A percentile compares a stretch with the other conserved stretches of the same genome.
phyloP scores from a whole-genome alignment of 2,888 invertebrate species.

The Anoplius nigerrimus region DNA sequence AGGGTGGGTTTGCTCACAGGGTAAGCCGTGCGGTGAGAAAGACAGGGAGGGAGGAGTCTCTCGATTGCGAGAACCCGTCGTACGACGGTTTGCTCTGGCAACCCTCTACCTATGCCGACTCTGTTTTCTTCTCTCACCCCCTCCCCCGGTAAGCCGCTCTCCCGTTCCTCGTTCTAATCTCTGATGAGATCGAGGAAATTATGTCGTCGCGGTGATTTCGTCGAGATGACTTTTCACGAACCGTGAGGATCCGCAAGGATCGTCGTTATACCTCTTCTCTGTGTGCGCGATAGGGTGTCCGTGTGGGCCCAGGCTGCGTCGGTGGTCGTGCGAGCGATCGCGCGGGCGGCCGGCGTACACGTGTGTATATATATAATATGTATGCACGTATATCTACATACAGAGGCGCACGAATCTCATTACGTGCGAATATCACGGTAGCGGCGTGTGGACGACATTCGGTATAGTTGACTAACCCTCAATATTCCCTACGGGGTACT shows the following conservation, averaged over 20 bases:
- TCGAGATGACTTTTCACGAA: constrained; percentile 34
- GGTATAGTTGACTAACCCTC: constrained; percentile 32
- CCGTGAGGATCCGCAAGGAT: constrained; percentile 8
- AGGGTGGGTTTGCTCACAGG: constrained; percentile 10
- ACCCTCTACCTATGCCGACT: constrained; percentile 8
- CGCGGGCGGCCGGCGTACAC: too few relatives aligned
- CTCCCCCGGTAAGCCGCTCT: not conserved
- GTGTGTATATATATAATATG: not conserved
- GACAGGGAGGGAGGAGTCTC: constrained; percentile 14
- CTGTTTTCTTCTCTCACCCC: constrained; percentile 19
- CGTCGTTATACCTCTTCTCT: too few relatives aligned
- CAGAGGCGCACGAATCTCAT: constrained; percentile 23
- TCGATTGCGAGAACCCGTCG: constrained; percentile 36
- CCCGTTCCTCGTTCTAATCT: constrained; percentile 38
- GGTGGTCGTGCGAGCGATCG: too few relatives aligned
- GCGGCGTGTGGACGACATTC: constrained; percentile 15
- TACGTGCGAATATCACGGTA: constrained; percentile 22
- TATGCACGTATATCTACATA: constrained; percentile 2
- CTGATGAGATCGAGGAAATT: constrained; percentile 59
- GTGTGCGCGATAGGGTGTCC: too few relatives aligned
- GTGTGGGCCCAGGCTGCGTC: too few relatives aligned
- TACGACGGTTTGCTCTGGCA: not conserved
- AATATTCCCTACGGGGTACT: constrained; percentile 38
- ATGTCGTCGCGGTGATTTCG: constrained; percentile 47
- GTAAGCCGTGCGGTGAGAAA: constrained; percentile 22